A percentile compares a stretch with the other conserved stretches of the same genome.
Evolutionary conservation across 2,797 vertebrate genomes (phyloP).

Genomic region (Rhinophrynus dorsalis): DNA sequence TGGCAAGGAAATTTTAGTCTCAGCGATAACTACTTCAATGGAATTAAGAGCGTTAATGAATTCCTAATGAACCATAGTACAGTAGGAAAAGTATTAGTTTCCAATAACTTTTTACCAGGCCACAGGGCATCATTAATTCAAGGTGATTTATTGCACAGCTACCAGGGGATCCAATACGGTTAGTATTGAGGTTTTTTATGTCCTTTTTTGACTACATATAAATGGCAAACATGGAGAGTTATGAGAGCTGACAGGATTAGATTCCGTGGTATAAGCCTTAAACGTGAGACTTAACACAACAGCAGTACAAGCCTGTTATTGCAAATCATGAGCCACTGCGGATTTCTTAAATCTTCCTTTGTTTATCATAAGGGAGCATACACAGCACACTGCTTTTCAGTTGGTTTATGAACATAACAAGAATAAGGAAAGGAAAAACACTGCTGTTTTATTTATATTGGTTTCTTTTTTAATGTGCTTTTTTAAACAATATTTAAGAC

Average conservation of each 20-base stretch:
- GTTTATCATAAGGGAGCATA: no score
- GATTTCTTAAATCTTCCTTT: neutral
- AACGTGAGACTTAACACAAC: neutral
- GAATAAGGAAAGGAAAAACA: no score
- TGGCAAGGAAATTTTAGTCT: neutral
- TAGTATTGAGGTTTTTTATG: neutral
- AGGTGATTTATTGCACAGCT: constrained; percentile 33
- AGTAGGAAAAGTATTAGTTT: constrained; percentile 4
- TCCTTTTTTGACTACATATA: constrained; percentile 7
- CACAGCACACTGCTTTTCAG: no score
- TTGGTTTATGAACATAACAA: no score
- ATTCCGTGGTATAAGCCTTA: neutral
- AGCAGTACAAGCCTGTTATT: neutral
- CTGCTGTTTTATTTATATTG: no score
- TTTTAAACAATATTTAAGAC: no score
- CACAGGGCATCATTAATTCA: constrained; percentile 12
- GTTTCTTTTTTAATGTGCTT: no score
- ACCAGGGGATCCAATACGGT: neutral
- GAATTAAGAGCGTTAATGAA: neutral
- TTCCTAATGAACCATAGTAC: constrained; percentile 16
- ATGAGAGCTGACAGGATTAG: constrained; percentile 10
- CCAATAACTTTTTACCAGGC: constrained; percentile 1
- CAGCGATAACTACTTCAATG: neutral
- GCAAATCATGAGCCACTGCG: neutral
- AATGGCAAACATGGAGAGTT: neutral